A percentile compares a stretch with the other conserved stretches of the same genome.
These are phyloP conservation scores for Spicauda simplicius DNA, from an alignment of 2,888 invertebrate species.

Conservation along the genomic window DNA sequence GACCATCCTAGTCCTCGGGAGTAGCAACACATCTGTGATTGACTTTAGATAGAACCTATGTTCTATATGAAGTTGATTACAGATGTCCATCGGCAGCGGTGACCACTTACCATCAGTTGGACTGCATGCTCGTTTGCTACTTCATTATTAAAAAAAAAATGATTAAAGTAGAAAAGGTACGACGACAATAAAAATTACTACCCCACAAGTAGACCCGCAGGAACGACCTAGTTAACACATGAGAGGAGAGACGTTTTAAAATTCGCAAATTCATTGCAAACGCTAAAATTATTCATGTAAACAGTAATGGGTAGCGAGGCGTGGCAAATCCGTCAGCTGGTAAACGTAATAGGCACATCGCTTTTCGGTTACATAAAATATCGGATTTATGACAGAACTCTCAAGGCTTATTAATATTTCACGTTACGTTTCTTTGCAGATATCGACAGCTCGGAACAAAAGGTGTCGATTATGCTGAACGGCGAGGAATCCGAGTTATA, in stretches of 20 bases:
- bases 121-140: too few relatives aligned
- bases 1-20: too few relatives aligned
- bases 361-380: conserved; percentile 1
- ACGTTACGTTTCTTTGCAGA: conserved; percentile 79
- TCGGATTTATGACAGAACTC: not conserved
- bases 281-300: conserved; percentile 11
- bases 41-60: too few relatives aligned
- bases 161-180: too few relatives aligned
- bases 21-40: too few relatives aligned
- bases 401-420: not conserved
- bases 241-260: conserved; percentile 2
- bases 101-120: too few relatives aligned
- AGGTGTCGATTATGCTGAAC: conserved; percentile 96
- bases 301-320: not conserved
- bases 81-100: too few relatives aligned
- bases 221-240: too few relatives aligned
- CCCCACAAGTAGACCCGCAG: too few relatives aligned
- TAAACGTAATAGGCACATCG: not conserved
- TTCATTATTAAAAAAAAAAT: too few relatives aligned
- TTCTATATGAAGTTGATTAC: too few relatives aligned
- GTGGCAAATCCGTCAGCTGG: conserved; percentile 5
- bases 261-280: not conserved
- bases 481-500: conserved; percentile 96
- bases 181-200: too few relatives aligned
- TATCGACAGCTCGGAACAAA: conserved; percentile 90